Evolutionary conservation across 2,797 vertebrate genomes (phyloP).

Genomic region (Pantherophis alleghaniensis): DNA sequence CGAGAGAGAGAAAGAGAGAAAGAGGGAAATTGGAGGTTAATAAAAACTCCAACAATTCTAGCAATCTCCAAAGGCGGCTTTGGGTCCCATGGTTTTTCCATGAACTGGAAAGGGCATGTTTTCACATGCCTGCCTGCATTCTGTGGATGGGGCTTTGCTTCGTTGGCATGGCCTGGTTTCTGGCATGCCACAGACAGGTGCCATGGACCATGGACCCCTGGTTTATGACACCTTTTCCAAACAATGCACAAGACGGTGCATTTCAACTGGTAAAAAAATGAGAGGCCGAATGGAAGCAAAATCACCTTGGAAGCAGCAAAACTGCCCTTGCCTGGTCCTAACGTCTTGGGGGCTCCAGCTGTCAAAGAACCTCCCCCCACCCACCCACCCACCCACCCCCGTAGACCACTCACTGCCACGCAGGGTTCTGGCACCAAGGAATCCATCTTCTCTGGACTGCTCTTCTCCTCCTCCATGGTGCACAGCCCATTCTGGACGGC

Average conservation of each 20-base stretch:
- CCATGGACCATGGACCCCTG: no score
- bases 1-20: neutral
- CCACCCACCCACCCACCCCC: fast-evolving
- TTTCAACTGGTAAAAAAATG: neutral
- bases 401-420: conserved; percentile 59
- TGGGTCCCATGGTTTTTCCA: no score
- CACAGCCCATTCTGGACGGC: conserved; percentile 94
- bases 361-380: no score
- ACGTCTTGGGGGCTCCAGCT: neutral
- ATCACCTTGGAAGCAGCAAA: neutral
- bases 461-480: conserved; percentile 87
- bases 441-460: conserved; percentile 83
- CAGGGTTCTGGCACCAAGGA: conserved; percentile 78
- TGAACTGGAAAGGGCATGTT: no score
- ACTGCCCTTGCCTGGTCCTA: neutral
- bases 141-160: no score
- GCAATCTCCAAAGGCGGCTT: neutral
- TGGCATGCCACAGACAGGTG: no score
- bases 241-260: neutral
- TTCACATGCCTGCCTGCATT: no score
- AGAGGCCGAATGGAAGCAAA: neutral
- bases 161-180: no score
- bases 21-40: neutral
- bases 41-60: neutral
- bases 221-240: neutral